Conservation (phyloP, 2,113 vertebrate species). For the Tragelaphus scriptus region DNA sequence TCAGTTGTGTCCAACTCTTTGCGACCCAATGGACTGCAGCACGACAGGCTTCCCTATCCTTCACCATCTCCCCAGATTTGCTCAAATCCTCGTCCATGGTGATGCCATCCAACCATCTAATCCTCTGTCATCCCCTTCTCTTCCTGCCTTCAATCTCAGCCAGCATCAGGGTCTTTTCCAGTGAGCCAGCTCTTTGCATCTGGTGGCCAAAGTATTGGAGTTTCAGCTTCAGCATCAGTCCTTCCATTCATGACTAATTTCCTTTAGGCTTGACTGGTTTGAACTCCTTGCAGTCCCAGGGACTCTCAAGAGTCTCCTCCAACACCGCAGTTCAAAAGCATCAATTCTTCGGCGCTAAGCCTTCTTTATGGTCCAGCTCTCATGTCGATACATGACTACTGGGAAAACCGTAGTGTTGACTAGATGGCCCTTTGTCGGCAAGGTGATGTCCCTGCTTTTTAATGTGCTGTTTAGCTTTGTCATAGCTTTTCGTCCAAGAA, state of each 20-base stretch:
- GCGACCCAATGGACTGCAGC: background rate
- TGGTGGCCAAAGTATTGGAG: background rate
- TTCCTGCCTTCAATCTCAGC: background rate
- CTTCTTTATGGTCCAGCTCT: background rate
- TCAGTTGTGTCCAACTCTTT: background rate
- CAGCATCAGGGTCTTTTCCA: background rate
- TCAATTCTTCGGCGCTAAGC: fast-evolving
- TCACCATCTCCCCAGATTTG: background rate
- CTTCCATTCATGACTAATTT: background rate
- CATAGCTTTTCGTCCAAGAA: background rate
- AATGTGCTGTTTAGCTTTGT: background rate
- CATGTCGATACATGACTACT: fast-evolving
- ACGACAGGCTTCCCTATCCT: background rate
- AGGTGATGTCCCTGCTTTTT: background rate
- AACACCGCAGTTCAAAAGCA: background rate
- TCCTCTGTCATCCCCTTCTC: background rate
- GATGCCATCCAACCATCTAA: background rate
- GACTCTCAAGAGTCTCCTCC: background rate
- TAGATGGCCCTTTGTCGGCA: background rate
- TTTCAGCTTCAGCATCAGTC: background rate
- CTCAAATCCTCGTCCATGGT: background rate
- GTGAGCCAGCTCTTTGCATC: background rate
- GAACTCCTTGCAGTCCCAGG: background rate
- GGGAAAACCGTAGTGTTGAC: background rate
- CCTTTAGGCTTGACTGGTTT: background rate